Conservation (phyloP, 1,140 invertebrate genomes). For the Drosophila albomicans region DNA sequence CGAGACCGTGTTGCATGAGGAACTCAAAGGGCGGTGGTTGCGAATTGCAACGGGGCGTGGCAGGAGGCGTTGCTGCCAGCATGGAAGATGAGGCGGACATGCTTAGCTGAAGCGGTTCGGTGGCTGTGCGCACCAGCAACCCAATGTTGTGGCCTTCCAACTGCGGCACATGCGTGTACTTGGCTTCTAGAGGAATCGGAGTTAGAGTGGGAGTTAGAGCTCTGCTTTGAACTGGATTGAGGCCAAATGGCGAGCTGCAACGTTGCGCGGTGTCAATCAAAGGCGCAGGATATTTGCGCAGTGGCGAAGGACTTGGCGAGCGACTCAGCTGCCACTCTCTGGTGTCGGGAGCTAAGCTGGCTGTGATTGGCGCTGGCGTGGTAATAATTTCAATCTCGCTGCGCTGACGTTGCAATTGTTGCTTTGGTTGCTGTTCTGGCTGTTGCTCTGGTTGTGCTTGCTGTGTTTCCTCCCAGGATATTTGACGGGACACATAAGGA, state of each 20-base stretch:
- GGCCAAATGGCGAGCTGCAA: conserved; percentile 70
- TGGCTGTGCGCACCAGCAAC: conserved; percentile 66
- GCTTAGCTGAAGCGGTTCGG: conserved; percentile 61
- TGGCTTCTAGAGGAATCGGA: conserved; percentile 17
- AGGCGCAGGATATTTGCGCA: conserved; percentile 72
- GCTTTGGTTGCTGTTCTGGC: conserved; percentile 6
- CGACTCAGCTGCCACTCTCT: conserved; percentile 55
- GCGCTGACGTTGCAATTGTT: conserved; percentile 49
- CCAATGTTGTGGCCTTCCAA: conserved; percentile 80
- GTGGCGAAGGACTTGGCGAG: conserved; percentile 63
- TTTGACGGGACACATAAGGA: conserved; percentile 74
- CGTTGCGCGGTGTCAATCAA: conserved; percentile 71
- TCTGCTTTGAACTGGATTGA: conserved; percentile 60
- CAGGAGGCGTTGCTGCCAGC: conserved; percentile 58
- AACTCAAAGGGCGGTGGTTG: conserved; percentile 68
- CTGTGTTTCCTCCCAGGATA: conserved; percentile 75
- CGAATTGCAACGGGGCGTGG: conserved; percentile 55
- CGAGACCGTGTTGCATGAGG: conserved; percentile 36
- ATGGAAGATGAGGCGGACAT: conserved; percentile 66
- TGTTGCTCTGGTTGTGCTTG: conserved; percentile 5
- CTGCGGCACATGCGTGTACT: conserved; percentile 67
- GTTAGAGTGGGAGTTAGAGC: conserved; percentile 16
- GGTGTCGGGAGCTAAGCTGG: background rate
- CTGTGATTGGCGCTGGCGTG: conserved; percentile 25
- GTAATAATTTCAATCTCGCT: conserved; percentile 68